These are phyloP conservation scores for Pseudoatta argentina DNA, from an alignment of 1,140 invertebrate species.

Conservation along the genomic window DNA sequence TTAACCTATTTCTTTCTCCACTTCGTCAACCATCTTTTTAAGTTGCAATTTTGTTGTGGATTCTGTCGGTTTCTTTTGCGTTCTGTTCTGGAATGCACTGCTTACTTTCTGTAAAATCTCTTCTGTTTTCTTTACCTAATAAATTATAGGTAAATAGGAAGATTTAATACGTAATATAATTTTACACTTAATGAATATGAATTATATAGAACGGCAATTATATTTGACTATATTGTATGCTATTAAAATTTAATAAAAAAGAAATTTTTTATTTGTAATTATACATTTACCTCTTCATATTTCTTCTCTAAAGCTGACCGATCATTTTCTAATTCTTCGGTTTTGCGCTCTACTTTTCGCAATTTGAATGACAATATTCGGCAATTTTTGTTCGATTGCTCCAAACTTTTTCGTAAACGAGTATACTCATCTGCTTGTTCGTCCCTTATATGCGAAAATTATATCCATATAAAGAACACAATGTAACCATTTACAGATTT, in stretches of 20 bases:
- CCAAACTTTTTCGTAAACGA: constrained; percentile 96
- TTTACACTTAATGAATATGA: constrained; percentile 47
- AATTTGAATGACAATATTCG: constrained; percentile 99
- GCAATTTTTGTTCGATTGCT: constrained; percentile 99
- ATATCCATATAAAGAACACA: constrained; percentile 37
- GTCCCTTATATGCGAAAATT: constrained; percentile 89
- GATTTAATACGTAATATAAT: background rate
- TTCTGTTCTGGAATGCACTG: constrained; percentile 88
- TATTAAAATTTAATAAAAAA: background rate
- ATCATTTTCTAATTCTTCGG: constrained; percentile 95
- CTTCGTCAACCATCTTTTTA: constrained; percentile 92
- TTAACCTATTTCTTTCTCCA: constrained; percentile 92
- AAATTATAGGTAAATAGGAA: constrained; percentile 52
- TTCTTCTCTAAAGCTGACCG: constrained; percentile 91
- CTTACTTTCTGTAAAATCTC: constrained; percentile 88
- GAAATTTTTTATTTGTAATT: constrained; percentile 12
- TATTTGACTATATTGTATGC: background rate
- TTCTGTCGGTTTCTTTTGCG: constrained; percentile 90
- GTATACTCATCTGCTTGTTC: constrained; percentile 99
- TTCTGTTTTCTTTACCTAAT: constrained; percentile 88
- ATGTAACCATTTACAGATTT: background rate
- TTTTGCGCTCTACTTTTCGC: constrained; percentile 96
- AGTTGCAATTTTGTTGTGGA: constrained; percentile 90
- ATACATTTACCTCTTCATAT: constrained; percentile 88
- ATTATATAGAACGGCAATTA: background rate